Evolutionary conservation across 2,113 vertebrate genomes (phyloP), one percentile per base, ranked within the genome.

Genomic region (Corythornis cristatus): DNA sequence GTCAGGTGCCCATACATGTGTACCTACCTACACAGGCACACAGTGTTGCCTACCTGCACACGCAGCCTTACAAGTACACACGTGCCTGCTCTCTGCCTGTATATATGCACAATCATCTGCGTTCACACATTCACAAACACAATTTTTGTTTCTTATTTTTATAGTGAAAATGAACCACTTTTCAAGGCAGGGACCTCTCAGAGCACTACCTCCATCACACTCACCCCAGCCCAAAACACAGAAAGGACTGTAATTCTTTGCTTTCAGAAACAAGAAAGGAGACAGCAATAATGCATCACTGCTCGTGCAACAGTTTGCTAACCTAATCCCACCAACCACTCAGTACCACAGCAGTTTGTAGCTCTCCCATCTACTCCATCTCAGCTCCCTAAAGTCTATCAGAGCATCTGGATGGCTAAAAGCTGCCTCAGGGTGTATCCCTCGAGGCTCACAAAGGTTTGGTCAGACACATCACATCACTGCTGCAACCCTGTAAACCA

Each of bases 201-300:
- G 23, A 40, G 18, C 9, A 3, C 11, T 8, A 3, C 19, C 3
- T 3, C 8, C 35, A n/a, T 51, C 9, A 9, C 40, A 65, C 6
- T 65, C 1, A 10, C 17, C 33, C 48, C 29, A 43, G 22, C 54
- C 23, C 14, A 57, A 56, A 50, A 6, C 53, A 29, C 23, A 65
- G 23, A 10, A 31, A 28, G 25, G 33, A 31, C 5, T 3, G 0
- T 51, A 26, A 17, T 16, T 45, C 73, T 64, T 64, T 68, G 11
- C n/a, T 68, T 82, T 33, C 42, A 68, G 61, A 74, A 53, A n/a
- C 0, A 0, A 48, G 48, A 43, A 54, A 23, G 43, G 56, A 60
- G 73, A 16, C 0, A 0, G 16, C 61, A 81, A 26, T 23, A 26
- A 54, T 2, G 3, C 33, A 8, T 5, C 2, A 3, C 43, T 73